These are phyloP conservation scores for Tetraodon nigroviridis DNA, from an alignment of 2,113 vertebrate species.

Conservation along the genomic window DNA sequence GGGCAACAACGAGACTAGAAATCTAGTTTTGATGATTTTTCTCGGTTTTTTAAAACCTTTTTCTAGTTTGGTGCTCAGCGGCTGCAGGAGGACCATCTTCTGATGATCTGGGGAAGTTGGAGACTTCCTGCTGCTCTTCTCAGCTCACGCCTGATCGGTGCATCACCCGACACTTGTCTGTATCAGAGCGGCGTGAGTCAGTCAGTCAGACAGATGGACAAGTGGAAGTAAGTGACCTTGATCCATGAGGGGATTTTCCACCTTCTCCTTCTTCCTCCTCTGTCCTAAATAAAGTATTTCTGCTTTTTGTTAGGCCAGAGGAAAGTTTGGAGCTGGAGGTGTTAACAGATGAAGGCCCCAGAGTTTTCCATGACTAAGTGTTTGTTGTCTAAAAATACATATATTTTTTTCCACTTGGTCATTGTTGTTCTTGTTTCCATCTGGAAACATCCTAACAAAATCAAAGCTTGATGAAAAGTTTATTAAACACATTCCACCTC, in stretches of 20 bases:
- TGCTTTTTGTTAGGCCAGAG: slow-evolving; percentile 27
- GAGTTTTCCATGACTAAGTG: slow-evolving; percentile 23
- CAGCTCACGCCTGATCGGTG: not conserved
- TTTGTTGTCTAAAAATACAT: slow-evolving; percentile 11
- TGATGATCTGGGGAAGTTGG: too few species aligned
- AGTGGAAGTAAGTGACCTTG: slow-evolving; percentile 51
- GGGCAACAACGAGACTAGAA: too few species aligned
- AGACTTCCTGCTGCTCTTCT: too few species aligned
- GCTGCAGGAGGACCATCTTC: too few species aligned
- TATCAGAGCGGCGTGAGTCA: slow-evolving; percentile 47
- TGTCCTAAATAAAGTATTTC: slow-evolving; percentile 33
- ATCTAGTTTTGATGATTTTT: too few species aligned
- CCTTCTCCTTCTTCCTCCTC: slow-evolving; percentile 31
- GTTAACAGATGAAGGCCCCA: slow-evolving; percentile 7
- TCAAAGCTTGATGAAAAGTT: slow-evolving; percentile 3
- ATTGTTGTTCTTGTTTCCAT: slow-evolving; percentile 9
- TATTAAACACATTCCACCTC: slow-evolving; percentile 28
- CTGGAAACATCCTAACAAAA: slow-evolving; percentile 25
- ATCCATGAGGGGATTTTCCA: slow-evolving; percentile 73
- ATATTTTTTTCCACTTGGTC: slow-evolving; percentile 16
- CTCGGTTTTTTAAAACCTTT: too few species aligned
- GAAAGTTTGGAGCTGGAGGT: slow-evolving; percentile 39
- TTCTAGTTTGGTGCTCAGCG: too few species aligned
- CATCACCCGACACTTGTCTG: slow-evolving; percentile 40
- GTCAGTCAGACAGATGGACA: slow-evolving; percentile 31